A percentile compares a stretch with the other conserved stretches of the same genome.
phyloP scores from a whole-genome alignment of 2,888 invertebrate species.

The Pristionchus arcanus region DNA sequence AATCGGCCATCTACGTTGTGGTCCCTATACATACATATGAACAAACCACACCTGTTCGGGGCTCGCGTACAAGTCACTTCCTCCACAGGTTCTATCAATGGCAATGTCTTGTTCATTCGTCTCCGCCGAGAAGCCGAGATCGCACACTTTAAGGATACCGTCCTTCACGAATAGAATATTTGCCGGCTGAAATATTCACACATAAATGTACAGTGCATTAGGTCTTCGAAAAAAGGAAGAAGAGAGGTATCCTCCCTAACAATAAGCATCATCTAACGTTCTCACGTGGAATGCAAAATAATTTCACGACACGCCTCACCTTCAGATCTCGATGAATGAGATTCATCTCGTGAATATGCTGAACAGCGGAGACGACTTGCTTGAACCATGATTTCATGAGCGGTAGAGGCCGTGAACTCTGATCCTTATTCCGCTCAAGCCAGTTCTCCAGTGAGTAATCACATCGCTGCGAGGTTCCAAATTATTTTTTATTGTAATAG shows the following conservation, averaged over 20 bases:
- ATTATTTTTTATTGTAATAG: background rate
- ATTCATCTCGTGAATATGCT: background rate
- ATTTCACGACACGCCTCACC: background rate
- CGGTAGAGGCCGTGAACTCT: too few relatives aligned
- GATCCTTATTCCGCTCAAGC: background rate
- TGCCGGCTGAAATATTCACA: background rate
- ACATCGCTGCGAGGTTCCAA: background rate
- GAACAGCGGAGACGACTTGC: background rate
- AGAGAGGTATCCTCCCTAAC: too few relatives aligned
- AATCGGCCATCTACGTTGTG: too few relatives aligned
- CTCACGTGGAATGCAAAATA: too few relatives aligned
- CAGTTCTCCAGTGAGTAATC: background rate
- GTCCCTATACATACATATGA: too few relatives aligned
- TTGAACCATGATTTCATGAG: slow-evolving; percentile 6
- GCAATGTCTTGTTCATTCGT: background rate
- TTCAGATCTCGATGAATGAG: background rate
- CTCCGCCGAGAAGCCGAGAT: background rate
- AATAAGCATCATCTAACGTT: too few relatives aligned
- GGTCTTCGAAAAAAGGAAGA: too few relatives aligned
- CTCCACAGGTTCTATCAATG: background rate
- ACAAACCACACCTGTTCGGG: background rate
- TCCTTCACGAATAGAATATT: background rate
- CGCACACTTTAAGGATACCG: background rate
- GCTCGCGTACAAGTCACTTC: background rate
- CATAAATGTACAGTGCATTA: too few relatives aligned